A percentile compares a stretch with the other conserved stretches of the same genome.
Conservation (phyloP, 1,140 invertebrate genomes). For the Drosophila subpulchrella region DNA sequence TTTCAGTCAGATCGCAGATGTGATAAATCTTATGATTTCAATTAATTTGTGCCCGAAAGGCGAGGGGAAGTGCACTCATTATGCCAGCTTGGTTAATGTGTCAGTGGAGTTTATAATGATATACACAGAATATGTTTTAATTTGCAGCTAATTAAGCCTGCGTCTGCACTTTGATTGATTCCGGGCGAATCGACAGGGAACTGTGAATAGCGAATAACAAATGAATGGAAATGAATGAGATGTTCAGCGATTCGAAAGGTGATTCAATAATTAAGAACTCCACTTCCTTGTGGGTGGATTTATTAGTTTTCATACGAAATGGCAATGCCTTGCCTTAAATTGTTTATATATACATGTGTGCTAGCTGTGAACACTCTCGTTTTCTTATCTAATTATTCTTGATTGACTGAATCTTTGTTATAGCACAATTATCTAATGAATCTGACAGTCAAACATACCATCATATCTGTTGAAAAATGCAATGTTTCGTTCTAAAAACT, state of each 20-base stretch:
- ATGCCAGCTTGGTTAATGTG: conserved; percentile 65
- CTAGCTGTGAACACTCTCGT: neutral
- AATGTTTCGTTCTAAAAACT: too few relatives aligned
- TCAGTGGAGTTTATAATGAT: conserved; percentile 59
- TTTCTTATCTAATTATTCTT: neutral
- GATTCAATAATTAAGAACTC: conserved; percentile 35
- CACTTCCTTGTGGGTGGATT: conserved; percentile 34
- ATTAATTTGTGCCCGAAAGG: conserved; percentile 70
- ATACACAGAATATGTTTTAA: conserved; percentile 62
- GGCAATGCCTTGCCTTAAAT: neutral
- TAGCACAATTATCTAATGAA: neutral
- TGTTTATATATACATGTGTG: too few relatives aligned
- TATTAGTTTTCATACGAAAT: neutral
- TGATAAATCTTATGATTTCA: conserved; percentile 74
- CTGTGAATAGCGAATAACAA: conserved; percentile 37
- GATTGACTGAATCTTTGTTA: neutral
- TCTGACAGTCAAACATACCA: too few relatives aligned
- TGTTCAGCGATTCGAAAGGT: conserved; percentile 38
- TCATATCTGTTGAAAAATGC: too few relatives aligned
- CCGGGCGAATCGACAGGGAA: conserved; percentile 16
- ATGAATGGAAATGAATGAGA: conserved; percentile 44
- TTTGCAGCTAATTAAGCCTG: conserved; percentile 53
- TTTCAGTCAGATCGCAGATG: conserved; percentile 72
- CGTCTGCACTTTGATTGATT: conserved; percentile 20
- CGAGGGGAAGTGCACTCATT: conserved; percentile 48